Conservation (phyloP, 2,113 vertebrate genomes). For the Actenoides lindsayi region DNA sequence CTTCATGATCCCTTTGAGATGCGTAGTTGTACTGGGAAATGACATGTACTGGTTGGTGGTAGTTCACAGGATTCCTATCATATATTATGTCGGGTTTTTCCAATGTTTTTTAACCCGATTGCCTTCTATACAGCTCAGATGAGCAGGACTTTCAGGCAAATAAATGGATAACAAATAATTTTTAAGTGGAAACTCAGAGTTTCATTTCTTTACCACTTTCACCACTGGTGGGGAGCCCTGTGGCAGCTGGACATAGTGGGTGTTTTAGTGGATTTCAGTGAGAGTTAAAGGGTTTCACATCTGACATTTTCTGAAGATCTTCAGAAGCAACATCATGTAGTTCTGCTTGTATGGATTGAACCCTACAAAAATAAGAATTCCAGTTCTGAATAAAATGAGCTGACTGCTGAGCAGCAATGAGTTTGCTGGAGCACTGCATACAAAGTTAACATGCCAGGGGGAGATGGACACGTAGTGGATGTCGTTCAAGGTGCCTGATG, state of each 20-base stretch:
- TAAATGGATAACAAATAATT: not conserved
- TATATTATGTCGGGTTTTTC: accelerated
- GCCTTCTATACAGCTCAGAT: not conserved
- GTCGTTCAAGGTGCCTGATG: not conserved
- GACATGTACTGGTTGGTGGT: not conserved
- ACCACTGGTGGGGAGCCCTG: not conserved
- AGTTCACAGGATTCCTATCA: not conserved
- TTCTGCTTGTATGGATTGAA: not conserved
- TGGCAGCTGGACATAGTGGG: not conserved
- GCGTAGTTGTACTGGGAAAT: not conserved
- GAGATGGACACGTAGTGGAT: accelerated
- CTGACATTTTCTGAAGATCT: not conserved
- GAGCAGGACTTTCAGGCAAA: not conserved
- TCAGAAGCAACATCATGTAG: not conserved
- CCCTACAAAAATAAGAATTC: not conserved
- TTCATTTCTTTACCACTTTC: not conserved
- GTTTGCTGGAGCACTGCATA: not conserved
- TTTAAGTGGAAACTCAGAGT: not conserved
- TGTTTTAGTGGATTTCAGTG: not conserved
- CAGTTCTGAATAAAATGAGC: not conserved
- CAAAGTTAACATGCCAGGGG: not conserved
- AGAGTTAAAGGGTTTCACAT: not conserved
- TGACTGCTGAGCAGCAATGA: not conserved
- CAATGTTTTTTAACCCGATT: not conserved
- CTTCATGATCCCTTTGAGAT: not conserved